Evolutionary conservation across 2,113 vertebrate genomes (phyloP), one percentile per base, ranked within the genome.

Genomic region (Deroptyus accipitrinus): DNA sequence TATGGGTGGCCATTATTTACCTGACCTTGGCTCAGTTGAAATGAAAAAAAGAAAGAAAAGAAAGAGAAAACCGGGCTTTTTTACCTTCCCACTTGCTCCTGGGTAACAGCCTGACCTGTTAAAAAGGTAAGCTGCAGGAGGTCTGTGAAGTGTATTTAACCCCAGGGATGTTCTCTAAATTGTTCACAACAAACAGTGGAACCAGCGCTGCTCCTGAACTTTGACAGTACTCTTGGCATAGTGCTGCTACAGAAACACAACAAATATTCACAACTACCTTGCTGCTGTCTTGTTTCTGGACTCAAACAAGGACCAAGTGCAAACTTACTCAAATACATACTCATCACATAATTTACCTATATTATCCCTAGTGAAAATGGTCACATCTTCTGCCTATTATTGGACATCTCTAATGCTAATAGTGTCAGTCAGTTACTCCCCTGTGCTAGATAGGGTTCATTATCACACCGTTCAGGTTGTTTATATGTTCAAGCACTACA

Each of bases 341-440:
- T 62, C 10, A 67, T 19, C 6, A 4, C 44, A 11, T 24, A 39
- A 76, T 72, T 61, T 67, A 41, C 37, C 51, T 63, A 1, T 33
- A 64, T 35, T 62, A 28, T 17, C 7, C 27, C 37, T 37, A 30
- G 23, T 46, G 44, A 59, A 79, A 95, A 75, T 3, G 7, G 30
- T 35, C 1, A 0, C 14, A 27, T 18, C 30, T 82, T 35, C 39
- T 52, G 28, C 23, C 37, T 72, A 0, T 74, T 67, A 25, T n/a
- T 39, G 1, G 8, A 7, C 33, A 51, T 12, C 49, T 17, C 33
- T 54, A 16, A 48, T 3, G 13, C 51, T 66, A 41, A 2, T 6
- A 39, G 9, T 49, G 64, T 7, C 4, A 16, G 80, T 10, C 31
- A 69, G 64, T 44, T 62, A 42, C 39, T 79, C 5, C 42, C 31